Evolutionary conservation across 2,797 vertebrate genomes (phyloP).

Genomic region (Florisuga fusca): DNA sequence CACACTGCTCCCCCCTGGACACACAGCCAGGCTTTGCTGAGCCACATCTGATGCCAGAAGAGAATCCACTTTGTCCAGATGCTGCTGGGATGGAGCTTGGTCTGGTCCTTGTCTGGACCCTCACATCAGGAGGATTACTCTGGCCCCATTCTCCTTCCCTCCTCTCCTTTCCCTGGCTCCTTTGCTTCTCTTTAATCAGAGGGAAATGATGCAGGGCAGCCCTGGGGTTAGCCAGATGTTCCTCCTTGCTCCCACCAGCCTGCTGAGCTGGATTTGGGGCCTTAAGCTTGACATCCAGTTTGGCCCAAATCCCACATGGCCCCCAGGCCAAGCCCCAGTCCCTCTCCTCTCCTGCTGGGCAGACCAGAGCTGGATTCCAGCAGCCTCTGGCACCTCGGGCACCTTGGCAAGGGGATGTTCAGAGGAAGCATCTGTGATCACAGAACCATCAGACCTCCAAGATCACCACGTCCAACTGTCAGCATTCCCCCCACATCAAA

Average conservation of each 20-base stretch:
- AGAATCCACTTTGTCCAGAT: not conserved
- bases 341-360: not conserved
- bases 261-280: not conserved
- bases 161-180: not conserved
- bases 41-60: accelerated
- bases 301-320: not conserved
- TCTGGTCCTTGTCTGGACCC: not conserved
- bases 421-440: accelerated
- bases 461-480: no score
- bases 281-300: not conserved
- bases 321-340: not conserved
- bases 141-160: not conserved
- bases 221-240: not conserved
- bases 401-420: accelerated
- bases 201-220: not conserved
- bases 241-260: not conserved
- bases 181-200: not conserved
- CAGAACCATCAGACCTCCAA: no score
- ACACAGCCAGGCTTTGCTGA: not conserved
- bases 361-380: not conserved
- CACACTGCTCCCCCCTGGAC: not conserved
- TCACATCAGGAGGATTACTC: not conserved
- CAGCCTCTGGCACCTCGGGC: not conserved
- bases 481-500: no score
- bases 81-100: not conserved